Evolutionary conservation across 2,888 invertebrate genomes (phyloP), one percentile per base, ranked within the genome.

Genomic region (Leucophenga maculata): DNA sequence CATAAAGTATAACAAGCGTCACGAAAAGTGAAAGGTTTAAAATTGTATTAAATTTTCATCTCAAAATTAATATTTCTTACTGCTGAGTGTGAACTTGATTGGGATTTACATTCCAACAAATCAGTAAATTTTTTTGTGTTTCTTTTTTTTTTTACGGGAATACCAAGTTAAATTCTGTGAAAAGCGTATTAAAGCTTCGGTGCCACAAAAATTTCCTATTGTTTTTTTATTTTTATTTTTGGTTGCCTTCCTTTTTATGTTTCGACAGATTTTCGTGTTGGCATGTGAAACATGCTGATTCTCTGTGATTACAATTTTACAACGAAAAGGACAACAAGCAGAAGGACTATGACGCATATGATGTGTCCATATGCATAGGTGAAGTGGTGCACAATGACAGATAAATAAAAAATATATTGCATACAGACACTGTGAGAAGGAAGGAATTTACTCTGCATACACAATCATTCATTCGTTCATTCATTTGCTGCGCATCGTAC

Each of bases 241-340:
- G 13, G n/a, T 14, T 59, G 59, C 20, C 20, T 1, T 31, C 32
- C 4, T 62, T 62, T 39, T 20, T 55, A 13, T 55, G 16, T 18
- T 55, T 55, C 18, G 80, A 80, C 80, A 80, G 80, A 80, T 80
- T 80, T 82, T 82, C 81, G 78, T 80, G 83, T 82, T 80, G 83
- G 80, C 82, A 80, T 82, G 81, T 80, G 80, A 82, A 80, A 80
- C 80, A 80, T 81, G 80, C 80, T 80, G 80, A 80, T 80, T 82
- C 80, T 75, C 80, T 82, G 80, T 82, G 80, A 80, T 80, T 80
- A 80, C 80, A 82, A 80, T 78, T 80, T 83, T 79, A 62, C 60
- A 31, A 31, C 31, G 31, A 46, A 46, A 46, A 62, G 60, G 60
- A 62, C 60, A 31, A 18, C 60, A 44, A 1, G 9, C 60, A 6